A percentile compares a stretch with the other conserved stretches of the same genome.
phyloP scores from a whole-genome alignment of 2,797 vertebrate genomes.

The Crotalus adamanteus region DNA sequence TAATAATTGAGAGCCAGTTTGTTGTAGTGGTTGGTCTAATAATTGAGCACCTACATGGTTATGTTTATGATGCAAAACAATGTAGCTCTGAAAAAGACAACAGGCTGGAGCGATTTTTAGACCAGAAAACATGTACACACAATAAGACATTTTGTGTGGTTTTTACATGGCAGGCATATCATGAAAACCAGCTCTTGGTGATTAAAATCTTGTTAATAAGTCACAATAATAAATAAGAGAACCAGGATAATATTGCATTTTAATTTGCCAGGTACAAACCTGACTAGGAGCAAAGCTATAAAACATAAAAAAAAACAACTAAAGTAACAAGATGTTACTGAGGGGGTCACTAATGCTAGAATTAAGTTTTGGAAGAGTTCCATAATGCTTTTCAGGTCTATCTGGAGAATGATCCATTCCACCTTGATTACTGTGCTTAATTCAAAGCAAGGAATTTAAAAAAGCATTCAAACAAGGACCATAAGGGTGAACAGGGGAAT shows the following conservation, averaged over 20 bases:
- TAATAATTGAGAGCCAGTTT: background rate
- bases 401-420: background rate
- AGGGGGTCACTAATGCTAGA: background rate
- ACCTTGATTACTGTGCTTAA: background rate
- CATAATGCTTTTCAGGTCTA: background rate
- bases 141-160: background rate
- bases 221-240: slow-evolving; percentile 1
- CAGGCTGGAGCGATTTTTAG: background rate
- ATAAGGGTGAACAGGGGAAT: background rate
- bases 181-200: background rate
- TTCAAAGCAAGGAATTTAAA: background rate
- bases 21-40: background rate
- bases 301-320: slow-evolving; percentile 15
- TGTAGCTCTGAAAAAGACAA: background rate
- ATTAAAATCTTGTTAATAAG: slow-evolving; percentile 12
- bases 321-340: slow-evolving; percentile 3
- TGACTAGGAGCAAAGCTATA: slow-evolving; percentile 17
- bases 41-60: background rate
- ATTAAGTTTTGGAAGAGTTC: background rate
- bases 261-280: slow-evolving; percentile 15
- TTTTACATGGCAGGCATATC: background rate
- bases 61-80: background rate
- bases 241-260: background rate
- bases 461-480: background rate
- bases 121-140: background rate